Evolutionary conservation across 2,797 vertebrate genomes (phyloP), one percentile per base, ranked within the genome.

Genomic region (Rhinichthys osculus): DNA sequence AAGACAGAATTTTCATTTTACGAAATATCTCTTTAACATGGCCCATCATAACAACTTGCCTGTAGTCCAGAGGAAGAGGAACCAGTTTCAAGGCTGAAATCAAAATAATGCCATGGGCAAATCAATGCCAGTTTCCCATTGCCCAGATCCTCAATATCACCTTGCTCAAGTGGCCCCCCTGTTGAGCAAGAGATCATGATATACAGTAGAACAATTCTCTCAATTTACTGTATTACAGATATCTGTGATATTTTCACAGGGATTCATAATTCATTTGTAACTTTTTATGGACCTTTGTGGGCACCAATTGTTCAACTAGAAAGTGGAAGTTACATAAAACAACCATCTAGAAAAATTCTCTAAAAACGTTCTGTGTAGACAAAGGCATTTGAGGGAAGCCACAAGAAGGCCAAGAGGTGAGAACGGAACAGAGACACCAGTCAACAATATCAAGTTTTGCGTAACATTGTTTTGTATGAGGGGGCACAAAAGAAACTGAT

Each of bases 91-190:
- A 94, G 90, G 78, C 90, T 90, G 86, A 94, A 94, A 81, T 94
- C 93, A 89, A 94, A 94, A 78, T 92, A 86, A 89, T 94, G 93
- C 93, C 93, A 94, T 0, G 93, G 93, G 77, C 93, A 94, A 40
- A 93, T 91, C 76, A 94, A 82, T 23, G 89, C 92, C 86, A 92
- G 79, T 71, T 89, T 93, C 14, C 93, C 93, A 66, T 92, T 86
- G 35, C 92, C 92, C 16, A 94, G 78, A 79, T 94, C 93, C 73
- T 94, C 93, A 57, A 94, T 93, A 80, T 94, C 93, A 67, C 93
- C 93, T 81, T 92, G 92, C 35, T 94, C 93, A 82, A 94, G 90
- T 10, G 93, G 93, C 3, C 93, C 93, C 2, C 93, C 93, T 94
- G 82, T 35, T 19, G 64, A 81, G 30, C 21, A 50, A 83, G 8